Conservation (phyloP, 2,888 invertebrate species). For the Drosophila macrothrix region DNA sequence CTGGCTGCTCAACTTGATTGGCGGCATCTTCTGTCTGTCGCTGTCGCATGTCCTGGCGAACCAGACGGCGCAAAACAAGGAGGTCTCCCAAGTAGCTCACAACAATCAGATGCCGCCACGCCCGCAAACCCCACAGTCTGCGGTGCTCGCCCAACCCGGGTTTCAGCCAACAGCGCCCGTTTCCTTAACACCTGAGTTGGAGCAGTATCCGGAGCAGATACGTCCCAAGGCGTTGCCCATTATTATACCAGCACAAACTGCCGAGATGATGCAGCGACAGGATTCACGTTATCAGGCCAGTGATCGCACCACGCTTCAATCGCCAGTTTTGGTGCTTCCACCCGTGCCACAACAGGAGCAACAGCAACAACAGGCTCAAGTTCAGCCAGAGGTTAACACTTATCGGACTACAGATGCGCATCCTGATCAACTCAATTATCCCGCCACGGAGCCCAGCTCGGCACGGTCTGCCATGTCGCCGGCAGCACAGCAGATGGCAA, state of each 20-base stretch:
- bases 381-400: conserved; percentile 61
- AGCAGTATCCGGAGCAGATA: conserved; percentile 59
- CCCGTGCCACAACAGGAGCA: conserved; percentile 44
- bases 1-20: conserved; percentile 86
- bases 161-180: conserved; percentile 38
- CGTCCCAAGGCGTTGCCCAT: conserved; percentile 64
- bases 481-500: conserved; percentile 73
- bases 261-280: conserved; percentile 58
- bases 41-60: conserved; percentile 71
- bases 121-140: conserved; percentile 39
- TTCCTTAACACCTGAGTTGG: conserved; percentile 18
- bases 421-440: conserved; percentile 82
- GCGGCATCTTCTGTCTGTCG: conserved; percentile 81
- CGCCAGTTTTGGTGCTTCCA: conserved; percentile 64
- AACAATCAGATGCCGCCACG: conserved; percentile 26
- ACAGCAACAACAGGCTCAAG: conserved; percentile 22
- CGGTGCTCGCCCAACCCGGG: conserved; percentile 10
- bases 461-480: conserved; percentile 51
- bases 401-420: conserved; percentile 81
- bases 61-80: conserved; percentile 36
- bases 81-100: neutral
- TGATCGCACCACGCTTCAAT: conserved; percentile 65
- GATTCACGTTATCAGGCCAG: conserved; percentile 56
- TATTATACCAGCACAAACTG: conserved; percentile 57
- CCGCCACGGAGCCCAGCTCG: conserved; percentile 47